Conservation (phyloP, 2,113 vertebrate species). For the Mirza zaza region DNA sequence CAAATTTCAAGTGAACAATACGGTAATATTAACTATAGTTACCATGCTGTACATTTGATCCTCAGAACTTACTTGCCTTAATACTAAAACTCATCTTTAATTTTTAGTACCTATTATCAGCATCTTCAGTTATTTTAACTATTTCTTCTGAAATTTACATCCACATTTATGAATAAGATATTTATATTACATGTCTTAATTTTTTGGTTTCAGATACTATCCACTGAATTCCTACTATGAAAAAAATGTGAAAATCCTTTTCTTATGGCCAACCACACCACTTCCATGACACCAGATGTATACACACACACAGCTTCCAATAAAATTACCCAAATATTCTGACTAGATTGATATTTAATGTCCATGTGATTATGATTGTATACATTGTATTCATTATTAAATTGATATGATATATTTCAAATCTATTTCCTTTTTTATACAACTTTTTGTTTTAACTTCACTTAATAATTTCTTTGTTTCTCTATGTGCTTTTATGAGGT, state of each 20-base stretch:
- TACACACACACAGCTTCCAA: neutral
- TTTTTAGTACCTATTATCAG: neutral
- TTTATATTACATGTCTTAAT: neutral
- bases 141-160: neutral
- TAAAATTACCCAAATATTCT: neutral
- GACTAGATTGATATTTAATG: neutral
- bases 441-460: neutral
- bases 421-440: neutral
- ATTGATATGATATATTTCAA: neutral
- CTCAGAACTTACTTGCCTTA: neutral
- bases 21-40: neutral
- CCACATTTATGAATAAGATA: neutral
- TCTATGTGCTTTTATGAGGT: neutral
- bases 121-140: neutral
- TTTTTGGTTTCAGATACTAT: neutral
- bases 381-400: neutral
- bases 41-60: neutral
- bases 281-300: neutral
- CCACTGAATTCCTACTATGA: neutral
- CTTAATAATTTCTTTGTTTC: neutral
- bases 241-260: neutral
- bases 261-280: neutral
- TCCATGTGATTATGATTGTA: neutral
- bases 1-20: neutral
- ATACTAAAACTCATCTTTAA: neutral